Evolutionary conservation across 2,113 vertebrate species (phyloP), one percentile per base, ranked within the genome.

Genomic region (Colius striatus): DNA sequence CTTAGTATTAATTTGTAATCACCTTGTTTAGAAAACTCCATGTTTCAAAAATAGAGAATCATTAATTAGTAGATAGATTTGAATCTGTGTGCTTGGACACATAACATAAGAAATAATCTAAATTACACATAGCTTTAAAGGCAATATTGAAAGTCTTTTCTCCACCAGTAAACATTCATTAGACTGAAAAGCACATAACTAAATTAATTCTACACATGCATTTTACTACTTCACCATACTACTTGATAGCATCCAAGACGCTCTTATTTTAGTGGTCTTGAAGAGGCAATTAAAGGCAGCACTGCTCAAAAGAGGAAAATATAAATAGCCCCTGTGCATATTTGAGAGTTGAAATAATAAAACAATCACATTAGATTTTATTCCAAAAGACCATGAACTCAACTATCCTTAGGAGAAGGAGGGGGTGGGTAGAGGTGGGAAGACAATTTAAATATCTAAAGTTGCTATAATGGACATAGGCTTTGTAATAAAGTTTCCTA

Each of bases 371-470:
- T 51, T 23, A 90, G 36, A 91, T 57, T 43, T 63, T 48, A 87
- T 34, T 71, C 38, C 19, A 71, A 77, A 50, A 29, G 3, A 77
- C n/a, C 4, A 36, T 18, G 25, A 81, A 58, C 9, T 51, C 30
- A 79, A 41, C 23, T 30, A 20, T 22, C n/a, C 32, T 41, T 62
- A 78, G 57, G 4, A n/a, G 16, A 30, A 30, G 11, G 6, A 43
- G 29, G 1, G 51, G 22, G 51, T 25, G 53, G 53, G 53, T 15
- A 29, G 1, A 6, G 9, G 3, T 17, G 32, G 5, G 8, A 4
- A 13, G 10, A n/a, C 1, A 15, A 36, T 23, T 25, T 16, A 14
- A 75, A 58, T 53, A 34, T 29, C 2, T 1, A 9, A 13, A 25
- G 25, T 41, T 79, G 13, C 8, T 63, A 6, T 47, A 54, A 50